These are phyloP conservation scores for Caenorhabditis sinica DNA, from an alignment of 2,888 invertebrate species.

Conservation along the genomic window DNA sequence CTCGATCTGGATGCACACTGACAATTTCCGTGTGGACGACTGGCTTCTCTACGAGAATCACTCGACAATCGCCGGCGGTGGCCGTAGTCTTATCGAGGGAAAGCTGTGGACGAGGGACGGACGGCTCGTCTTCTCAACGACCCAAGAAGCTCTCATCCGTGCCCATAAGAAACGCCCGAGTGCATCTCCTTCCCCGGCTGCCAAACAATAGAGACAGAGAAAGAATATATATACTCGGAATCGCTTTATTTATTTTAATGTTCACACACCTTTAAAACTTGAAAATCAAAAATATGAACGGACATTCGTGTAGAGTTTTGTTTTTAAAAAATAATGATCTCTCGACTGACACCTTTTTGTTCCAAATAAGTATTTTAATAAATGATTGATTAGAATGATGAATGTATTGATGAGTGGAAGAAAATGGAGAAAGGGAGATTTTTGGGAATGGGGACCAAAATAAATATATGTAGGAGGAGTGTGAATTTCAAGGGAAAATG, in stretches of 20 bases:
- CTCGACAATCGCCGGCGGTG: constrained; percentile 84
- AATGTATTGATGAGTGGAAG: constrained; percentile 2
- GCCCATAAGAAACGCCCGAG: constrained; percentile 66
- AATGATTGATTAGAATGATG: constrained; percentile 7
- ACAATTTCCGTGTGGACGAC: constrained; percentile 84
- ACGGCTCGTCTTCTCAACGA: constrained; percentile 84
- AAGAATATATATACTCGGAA: constrained; percentile 2
- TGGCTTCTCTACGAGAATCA: constrained; percentile 85
- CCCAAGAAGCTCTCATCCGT: constrained; percentile 85
- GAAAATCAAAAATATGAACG: constrained; percentile 44
- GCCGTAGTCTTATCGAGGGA: constrained; percentile 84
- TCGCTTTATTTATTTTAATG: constrained; percentile 20
- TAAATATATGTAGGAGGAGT: background rate
- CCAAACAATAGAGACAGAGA: constrained; percentile 9
- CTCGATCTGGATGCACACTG: constrained; percentile 85
- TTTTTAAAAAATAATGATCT: constrained; percentile 47
- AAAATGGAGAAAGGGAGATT: background rate
- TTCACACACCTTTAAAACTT: constrained; percentile 11
- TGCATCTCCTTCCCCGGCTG: constrained; percentile 33
- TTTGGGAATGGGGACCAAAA: background rate
- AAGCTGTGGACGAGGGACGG: constrained; percentile 85
- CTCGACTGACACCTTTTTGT: constrained; percentile 19
- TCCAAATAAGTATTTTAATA: constrained; percentile 22
- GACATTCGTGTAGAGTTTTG: constrained; percentile 56
- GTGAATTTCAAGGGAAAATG: too few relatives aligned